A percentile compares a stretch with the other conserved stretches of the same genome.
These are phyloP conservation scores for Andrena haemorrhoa DNA, from an alignment of 2,888 invertebrate genomes.

Conservation along the genomic window DNA sequence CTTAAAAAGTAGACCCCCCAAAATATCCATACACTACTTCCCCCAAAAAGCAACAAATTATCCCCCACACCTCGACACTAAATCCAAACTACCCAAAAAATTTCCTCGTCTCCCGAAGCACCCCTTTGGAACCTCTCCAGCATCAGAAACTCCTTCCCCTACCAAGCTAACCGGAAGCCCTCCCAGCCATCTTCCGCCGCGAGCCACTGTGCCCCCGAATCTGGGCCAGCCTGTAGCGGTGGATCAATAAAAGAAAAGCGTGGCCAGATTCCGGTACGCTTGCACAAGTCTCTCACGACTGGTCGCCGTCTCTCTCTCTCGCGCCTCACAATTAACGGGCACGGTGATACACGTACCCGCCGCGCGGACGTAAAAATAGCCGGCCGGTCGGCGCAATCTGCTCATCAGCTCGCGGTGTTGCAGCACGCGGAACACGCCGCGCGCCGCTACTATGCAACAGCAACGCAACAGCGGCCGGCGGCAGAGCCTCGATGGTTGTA, in stretches of 20 bases:
- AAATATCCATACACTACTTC: too few species aligned
- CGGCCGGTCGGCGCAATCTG: constrained; percentile 7
- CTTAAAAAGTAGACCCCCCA: too few species aligned
- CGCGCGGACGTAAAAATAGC: constrained; percentile 24
- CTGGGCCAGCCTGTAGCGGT: constrained; percentile 26
- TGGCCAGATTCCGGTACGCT: constrained; percentile 16
- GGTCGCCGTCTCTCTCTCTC: constrained; percentile 1
- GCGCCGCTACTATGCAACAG: constrained; percentile 12
- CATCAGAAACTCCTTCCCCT: too few species aligned
- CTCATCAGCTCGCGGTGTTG: constrained; percentile 21
- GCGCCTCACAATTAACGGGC: constrained; percentile 20
- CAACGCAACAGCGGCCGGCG: not conserved
- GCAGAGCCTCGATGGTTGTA: constrained; percentile 19
- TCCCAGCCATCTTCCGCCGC: too few species aligned
- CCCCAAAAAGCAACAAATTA: too few species aligned
- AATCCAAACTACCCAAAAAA: too few species aligned
- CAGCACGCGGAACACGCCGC: constrained; percentile 26
- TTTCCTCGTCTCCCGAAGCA: too few species aligned
- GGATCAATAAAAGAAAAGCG: constrained; percentile 31
- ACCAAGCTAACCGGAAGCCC: too few species aligned
- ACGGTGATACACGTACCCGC: not conserved
- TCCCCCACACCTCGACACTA: too few species aligned
- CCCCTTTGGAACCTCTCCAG: too few species aligned
- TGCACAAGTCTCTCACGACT: constrained; percentile 36
- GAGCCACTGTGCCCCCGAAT: not conserved